phyloP scores from a whole-genome alignment of 2,888 invertebrate species.

The Arge pagana region DNA sequence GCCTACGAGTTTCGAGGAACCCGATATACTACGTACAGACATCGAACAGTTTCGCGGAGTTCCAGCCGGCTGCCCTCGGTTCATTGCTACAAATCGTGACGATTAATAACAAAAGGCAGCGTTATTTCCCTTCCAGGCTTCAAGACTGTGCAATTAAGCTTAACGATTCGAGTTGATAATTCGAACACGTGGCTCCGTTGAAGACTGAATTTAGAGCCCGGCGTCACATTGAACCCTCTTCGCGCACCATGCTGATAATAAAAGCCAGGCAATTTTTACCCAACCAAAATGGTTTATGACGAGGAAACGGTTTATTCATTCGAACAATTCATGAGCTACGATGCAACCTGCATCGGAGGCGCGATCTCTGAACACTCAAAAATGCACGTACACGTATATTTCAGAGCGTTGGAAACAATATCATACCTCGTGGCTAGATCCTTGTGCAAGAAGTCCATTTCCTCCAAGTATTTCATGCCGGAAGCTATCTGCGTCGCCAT shows the following conservation, averaged over 20 bases:
- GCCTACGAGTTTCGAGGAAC: too few species aligned
- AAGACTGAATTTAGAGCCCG: conserved; percentile 23
- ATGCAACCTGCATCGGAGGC: too few species aligned
- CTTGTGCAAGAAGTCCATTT: conserved; percentile 82
- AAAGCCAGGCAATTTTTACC: too few species aligned
- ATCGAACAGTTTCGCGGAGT: too few species aligned
- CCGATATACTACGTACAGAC: too few species aligned
- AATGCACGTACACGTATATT: too few species aligned
- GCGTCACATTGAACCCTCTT: not conserved
- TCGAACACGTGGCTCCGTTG: conserved; percentile 48
- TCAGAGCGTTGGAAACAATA: not conserved
- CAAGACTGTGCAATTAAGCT: conserved; percentile 50
- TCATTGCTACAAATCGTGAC: conserved; percentile 46
- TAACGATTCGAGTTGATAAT: conserved; percentile 55
- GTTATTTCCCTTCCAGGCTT: conserved; percentile 22
- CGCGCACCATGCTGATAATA: not conserved
- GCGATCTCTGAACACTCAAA: too few species aligned
- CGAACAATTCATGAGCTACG: too few species aligned
- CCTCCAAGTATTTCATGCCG: conserved; percentile 89
- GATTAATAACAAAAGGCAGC: conserved; percentile 43
- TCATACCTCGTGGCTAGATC: conserved; percentile 79
- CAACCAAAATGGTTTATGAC: too few species aligned
- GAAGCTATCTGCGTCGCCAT: conserved; percentile 88
- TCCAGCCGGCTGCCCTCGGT: conserved; percentile 28
- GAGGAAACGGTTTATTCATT: too few species aligned